Base-by-base conservation (phyloP, 2,888 invertebrate genomes). In the Rhimphoctona megacephalus region DNA sequence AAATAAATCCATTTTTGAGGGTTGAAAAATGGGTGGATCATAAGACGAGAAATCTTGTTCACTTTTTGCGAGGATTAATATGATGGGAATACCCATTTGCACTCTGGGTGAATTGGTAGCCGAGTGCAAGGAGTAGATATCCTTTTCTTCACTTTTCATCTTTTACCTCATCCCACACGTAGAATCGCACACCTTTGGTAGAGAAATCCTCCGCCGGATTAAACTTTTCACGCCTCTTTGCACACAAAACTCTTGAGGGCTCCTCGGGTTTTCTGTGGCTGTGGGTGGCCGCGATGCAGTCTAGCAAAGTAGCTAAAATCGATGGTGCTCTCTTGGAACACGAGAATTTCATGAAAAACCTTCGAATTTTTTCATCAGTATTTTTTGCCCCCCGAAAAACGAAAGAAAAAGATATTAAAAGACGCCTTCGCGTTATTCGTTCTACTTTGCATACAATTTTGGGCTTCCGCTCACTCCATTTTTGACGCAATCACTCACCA, bases 141-240 rank as follows among this genome's bases (percentile, higher is more conserved):
- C 85, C 77, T 73, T 73, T 76, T 70, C 84, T 76, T 76, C 11
- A 25, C 64, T 72, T 49, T 43, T 49, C 81, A 77, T 39, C 39
- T 30, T 77, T 49, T n/a, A n/a, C 36, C 19, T 54, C 39, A 66
- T 33, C 9, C 70, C 30, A 61, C 72, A 30, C 64, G 66, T 14
- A 61, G 61, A 30, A 30, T 43, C 22, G 9, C 22, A 39, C 57
- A 43, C 25, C 22, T 39, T 43, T 17, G 57, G 30, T 22, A 33
- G 69, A 74, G 78, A 73, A 78, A 78, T 73, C 81, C 72, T 85
- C 73, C 66, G 66, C 74, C 69, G 81, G 78, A 82, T 82, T 82
- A 82, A 81, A 82, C 78, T 82, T 82, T 82, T 85, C 76, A 85
- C 81, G 78, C 81, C 78, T 85, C 81, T 73, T 66, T 81, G 85